These are phyloP conservation scores for Galeopsomyia nigrocyanea DNA, from an alignment of 2,888 invertebrate genomes.

Conservation along the genomic window DNA sequence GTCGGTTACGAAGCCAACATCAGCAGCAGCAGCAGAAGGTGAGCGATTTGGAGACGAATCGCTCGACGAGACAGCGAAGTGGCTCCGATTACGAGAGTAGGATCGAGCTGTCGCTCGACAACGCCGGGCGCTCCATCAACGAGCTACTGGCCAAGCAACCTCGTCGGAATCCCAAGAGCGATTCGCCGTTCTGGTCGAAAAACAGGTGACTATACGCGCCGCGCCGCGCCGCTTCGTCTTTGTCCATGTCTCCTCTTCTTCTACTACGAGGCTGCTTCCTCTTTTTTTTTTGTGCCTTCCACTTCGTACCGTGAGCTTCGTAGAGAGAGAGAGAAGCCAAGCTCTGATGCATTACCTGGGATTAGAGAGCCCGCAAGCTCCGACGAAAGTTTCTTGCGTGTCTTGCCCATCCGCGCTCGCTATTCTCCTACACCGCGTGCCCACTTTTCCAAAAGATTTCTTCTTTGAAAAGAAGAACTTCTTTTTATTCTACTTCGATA, in stretches of 20 bases:
- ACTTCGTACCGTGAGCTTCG: background rate
- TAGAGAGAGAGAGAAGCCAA: no score
- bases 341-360: no score
- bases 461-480: no score
- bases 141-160: slow-evolving; percentile 32
- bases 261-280: no score
- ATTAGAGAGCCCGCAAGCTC: no score
- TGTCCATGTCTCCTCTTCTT: background rate
- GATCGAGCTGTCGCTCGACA: slow-evolving; percentile 28
- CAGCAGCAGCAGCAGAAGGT: slow-evolving; percentile 12
- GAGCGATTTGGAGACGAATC: slow-evolving; percentile 14
- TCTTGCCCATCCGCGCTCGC: no score
- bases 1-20: slow-evolving; percentile 25
- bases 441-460: no score
- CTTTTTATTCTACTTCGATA: no score
- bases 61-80: slow-evolving; percentile 41
- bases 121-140: slow-evolving; percentile 29
- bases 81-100: slow-evolving; percentile 42
- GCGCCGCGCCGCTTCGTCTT: slow-evolving; percentile 7
- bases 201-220: slow-evolving; percentile 35
- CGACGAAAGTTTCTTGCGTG: no score
- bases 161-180: slow-evolving; percentile 45
- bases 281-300: background rate
- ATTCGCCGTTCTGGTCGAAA: slow-evolving; percentile 47
- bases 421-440: no score